A percentile compares a stretch with the other conserved stretches of the same genome.
These are phyloP conservation scores for Osmoderma eremita DNA, from an alignment of 2,888 invertebrate species.

Conservation along the genomic window DNA sequence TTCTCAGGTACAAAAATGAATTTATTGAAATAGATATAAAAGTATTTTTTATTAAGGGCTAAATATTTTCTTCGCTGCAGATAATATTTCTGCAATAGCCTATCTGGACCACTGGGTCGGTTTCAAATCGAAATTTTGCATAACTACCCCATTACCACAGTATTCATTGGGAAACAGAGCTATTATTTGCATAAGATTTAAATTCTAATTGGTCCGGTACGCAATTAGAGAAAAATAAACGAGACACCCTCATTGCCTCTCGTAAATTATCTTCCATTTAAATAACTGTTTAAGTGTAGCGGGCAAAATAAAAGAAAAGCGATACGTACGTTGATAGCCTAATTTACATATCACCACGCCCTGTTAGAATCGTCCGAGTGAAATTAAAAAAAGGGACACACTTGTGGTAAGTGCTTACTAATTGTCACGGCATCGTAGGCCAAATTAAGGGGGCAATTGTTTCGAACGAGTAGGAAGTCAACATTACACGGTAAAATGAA, in stretches of 20 bases:
- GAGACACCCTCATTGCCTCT: slow-evolving; percentile 26
- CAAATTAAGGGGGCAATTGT: neutral
- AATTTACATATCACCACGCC: slow-evolving; percentile 18
- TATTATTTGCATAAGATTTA: slow-evolving; percentile 29
- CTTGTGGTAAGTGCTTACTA: neutral
- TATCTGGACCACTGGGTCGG: too few species aligned
- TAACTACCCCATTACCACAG: too few species aligned
- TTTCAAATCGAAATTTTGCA: too few species aligned
- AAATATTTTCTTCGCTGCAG: too few species aligned
- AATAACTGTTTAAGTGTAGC: slow-evolving; percentile 28
- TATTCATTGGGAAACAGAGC: neutral
- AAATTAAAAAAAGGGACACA: slow-evolving; percentile 1
- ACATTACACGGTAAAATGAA: too few species aligned
- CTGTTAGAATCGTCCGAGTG: neutral
- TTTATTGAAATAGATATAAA: too few species aligned
- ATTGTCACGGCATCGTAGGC: neutral
- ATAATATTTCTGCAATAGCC: too few species aligned
- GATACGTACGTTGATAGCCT: slow-evolving; percentile 18
- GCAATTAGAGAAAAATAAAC: slow-evolving; percentile 34
- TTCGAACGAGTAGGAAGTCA: too few species aligned
- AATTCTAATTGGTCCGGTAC: slow-evolving; percentile 28
- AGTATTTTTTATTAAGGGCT: too few species aligned
- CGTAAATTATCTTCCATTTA: slow-evolving; percentile 20
- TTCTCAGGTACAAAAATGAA: too few species aligned
- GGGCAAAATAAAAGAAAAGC: slow-evolving; percentile 27